Evolutionary conservation across 2,888 invertebrate species (phyloP), one percentile per base, ranked within the genome.

Genomic region (Matsumyia berberina): DNA sequence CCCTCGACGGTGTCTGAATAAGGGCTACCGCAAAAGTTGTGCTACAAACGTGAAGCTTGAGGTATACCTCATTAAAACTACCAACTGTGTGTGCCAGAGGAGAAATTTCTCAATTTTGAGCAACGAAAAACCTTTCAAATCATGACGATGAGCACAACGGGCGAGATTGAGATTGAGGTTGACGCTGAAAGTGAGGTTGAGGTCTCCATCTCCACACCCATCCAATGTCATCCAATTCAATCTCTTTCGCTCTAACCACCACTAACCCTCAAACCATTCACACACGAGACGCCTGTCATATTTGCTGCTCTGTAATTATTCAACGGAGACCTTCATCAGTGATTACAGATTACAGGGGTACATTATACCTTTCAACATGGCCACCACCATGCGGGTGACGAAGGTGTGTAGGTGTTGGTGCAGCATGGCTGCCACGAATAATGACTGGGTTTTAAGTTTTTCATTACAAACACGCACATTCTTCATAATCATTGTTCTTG

Each of bases 1-100:
- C 51, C 31, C 9, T 17, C 53, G 12, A 58, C 55, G 39, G 35
- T 79, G 66, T 57, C 51, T 53, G 42, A 79, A 44, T 62, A 62
- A 53, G 66, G 35, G 58, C 39, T 67, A 69, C 31, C 44, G 49
- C 57, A 74, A 69, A 55, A 77, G 46, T 42, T 42, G 29, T 49
- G 39, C 62, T 67, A 19, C 44, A 53, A 66, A 60, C 33, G 33
- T 29, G 24, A 24, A 78, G 53, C 64, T 74, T 74, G 67, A 55
- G 67, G 64, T 74, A 51, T 62, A 66, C 74, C 85, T 85, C 85
- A 85, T 85, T 85, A 79, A 70, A 80, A 74, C 37, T 70, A 37
- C 49, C 58, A 44, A 64, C 67, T 66, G 46, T 58, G 46, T 58
- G 7, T 12, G 73, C 74, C 79, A 69, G 72, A 74, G 73, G 69